Conservation (phyloP, 2,888 invertebrate genomes). For the Plagodis dolabraria region DNA sequence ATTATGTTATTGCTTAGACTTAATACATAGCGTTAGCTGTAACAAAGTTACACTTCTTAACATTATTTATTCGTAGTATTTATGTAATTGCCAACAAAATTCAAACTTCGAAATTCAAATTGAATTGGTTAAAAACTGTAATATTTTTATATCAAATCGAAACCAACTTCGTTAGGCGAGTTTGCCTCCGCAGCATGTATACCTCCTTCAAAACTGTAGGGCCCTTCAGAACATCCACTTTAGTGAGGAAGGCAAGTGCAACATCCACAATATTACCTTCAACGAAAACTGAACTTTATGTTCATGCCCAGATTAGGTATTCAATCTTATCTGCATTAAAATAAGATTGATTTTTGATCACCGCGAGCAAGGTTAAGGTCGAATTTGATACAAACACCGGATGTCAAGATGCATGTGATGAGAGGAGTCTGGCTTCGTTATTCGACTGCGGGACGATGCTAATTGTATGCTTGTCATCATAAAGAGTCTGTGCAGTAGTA, state of each 20-base stretch:
- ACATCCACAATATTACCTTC: slow-evolving; percentile 47
- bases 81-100: no score
- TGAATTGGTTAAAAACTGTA: slow-evolving; percentile 17
- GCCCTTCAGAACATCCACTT: slow-evolving; percentile 62
- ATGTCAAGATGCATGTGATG: slow-evolving; percentile 68
- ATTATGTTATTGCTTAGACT: no score
- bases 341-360: slow-evolving; percentile 31
- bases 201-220: slow-evolving; percentile 52
- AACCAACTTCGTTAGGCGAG: slow-evolving; percentile 39
- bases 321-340: no score
- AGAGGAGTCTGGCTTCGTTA: slow-evolving; percentile 72
- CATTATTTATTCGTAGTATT: no score
- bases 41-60: no score
- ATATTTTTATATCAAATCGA: slow-evolving; percentile 41
- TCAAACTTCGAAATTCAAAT: neutral
- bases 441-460: slow-evolving; percentile 65
- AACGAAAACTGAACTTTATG: slow-evolving; percentile 43
- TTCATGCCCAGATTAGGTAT: no score
- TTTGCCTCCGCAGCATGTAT: slow-evolving; percentile 52
- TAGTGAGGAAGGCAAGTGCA: slow-evolving; percentile 58
- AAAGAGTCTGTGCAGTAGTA: slow-evolving; percentile 43
- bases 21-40: no score
- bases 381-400: slow-evolving; percentile 48
- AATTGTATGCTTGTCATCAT: slow-evolving; percentile 67
- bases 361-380: slow-evolving; percentile 26